Conservation (phyloP, 2,888 invertebrate species). For the Melipona beecheii region DNA sequence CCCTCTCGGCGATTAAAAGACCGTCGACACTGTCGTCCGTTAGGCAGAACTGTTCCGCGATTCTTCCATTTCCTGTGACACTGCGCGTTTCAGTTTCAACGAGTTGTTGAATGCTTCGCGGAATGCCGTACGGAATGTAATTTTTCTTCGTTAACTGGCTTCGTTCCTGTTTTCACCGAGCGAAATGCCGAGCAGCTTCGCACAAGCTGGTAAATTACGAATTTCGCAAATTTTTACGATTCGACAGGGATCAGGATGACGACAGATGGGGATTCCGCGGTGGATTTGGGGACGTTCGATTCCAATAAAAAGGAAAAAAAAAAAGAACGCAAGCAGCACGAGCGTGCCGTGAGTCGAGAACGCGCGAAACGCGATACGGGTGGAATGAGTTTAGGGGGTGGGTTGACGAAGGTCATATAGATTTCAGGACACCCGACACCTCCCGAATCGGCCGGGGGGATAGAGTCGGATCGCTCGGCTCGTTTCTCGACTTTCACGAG, state of each 20-base stretch:
- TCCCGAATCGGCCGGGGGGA: slow-evolving; percentile 31
- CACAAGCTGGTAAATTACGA: not conserved
- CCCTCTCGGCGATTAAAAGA: slow-evolving; percentile 63
- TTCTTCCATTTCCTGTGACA: slow-evolving; percentile 46
- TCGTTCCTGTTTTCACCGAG: no score
- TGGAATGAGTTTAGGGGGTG: slow-evolving; percentile 40
- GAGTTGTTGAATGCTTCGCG: not conserved
- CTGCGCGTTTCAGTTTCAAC: slow-evolving; percentile 37
- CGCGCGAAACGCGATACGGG: slow-evolving; percentile 48
- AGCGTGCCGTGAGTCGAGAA: slow-evolving; percentile 26
- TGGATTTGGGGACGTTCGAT: slow-evolving; percentile 5
- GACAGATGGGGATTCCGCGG: no score
- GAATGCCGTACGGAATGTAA: not conserved
- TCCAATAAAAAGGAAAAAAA: not conserved
- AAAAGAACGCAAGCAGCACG: slow-evolving; percentile 7
- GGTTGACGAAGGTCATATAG: slow-evolving; percentile 55
- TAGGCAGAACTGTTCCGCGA: slow-evolving; percentile 34
- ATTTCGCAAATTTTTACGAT: not conserved
- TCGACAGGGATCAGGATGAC: no score
- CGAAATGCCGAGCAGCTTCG: no score
- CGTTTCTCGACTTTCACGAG: slow-evolving; percentile 22
- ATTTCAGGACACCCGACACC: slow-evolving; percentile 58
- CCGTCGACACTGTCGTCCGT: slow-evolving; percentile 61
- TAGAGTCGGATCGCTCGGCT: slow-evolving; percentile 27
- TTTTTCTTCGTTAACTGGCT: not conserved